Conservation (phyloP, 1,140 invertebrate species). For the Aphidius ervi region DNA sequence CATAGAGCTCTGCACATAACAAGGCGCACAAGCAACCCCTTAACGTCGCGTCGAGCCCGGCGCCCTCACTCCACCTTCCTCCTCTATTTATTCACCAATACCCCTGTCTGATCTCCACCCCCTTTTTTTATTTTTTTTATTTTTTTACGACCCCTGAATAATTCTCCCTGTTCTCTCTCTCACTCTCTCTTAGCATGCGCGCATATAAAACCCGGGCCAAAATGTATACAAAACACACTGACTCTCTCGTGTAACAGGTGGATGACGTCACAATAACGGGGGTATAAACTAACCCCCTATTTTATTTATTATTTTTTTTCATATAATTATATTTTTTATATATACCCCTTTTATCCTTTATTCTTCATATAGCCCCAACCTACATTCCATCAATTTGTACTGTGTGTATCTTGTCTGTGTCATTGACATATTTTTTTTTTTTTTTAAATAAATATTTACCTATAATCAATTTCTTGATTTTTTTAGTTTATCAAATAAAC, state of each 20-base stretch:
- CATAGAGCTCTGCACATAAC: conserved; percentile 1
- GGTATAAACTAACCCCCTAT: too few species aligned
- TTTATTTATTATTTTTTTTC: background rate
- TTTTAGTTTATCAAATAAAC: too few species aligned
- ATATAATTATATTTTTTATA: background rate
- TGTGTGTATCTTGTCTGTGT: too few species aligned
- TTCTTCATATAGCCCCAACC: too few species aligned
- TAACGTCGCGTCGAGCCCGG: background rate
- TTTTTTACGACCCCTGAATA: background rate
- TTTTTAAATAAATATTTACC: too few species aligned
- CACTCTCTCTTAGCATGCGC: conserved; percentile 5
- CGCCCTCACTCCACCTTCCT: background rate
- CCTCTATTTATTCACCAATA: background rate
- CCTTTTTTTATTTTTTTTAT: background rate
- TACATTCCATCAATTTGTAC: too few species aligned
- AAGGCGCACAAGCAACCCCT: background rate
- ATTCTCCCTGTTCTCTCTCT: conserved; percentile 6
- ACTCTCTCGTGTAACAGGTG: conserved; percentile 43
- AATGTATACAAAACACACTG: conserved; percentile 21
- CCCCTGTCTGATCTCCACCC: background rate
- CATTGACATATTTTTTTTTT: too few species aligned
- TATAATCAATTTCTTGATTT: too few species aligned
- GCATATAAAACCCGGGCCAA: background rate
- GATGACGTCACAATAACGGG: conserved; percentile 39
- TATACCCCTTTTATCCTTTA: too few species aligned